Conservation (phyloP, 2,797 vertebrate species). For the Acrossocheilus fasciatus region DNA sequence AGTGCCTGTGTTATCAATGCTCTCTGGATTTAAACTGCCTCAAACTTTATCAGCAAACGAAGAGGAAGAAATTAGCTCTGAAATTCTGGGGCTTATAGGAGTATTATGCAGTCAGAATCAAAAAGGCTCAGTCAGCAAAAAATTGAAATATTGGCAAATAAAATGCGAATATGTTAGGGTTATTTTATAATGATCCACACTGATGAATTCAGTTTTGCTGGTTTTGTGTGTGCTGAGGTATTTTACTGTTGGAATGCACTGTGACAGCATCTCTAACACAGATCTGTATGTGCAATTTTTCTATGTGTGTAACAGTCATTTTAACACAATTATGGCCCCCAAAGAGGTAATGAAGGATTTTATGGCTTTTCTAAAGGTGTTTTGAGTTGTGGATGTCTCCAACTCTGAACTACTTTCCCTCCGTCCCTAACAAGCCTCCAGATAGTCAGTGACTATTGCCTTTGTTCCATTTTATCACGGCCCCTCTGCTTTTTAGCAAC, state of each 20-base stretch:
- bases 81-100: constrained; percentile 6
- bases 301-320: neutral
- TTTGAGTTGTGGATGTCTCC: constrained; percentile 26
- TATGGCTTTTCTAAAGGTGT: constrained; percentile 24
- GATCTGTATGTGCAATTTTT: constrained; percentile 1
- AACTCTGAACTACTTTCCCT: neutral
- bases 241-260: neutral
- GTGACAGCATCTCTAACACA: neutral
- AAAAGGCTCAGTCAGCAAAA: constrained; percentile 49
- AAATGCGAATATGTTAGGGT: neutral
- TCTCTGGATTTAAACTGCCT: constrained; percentile 39
- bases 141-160: constrained; percentile 11
- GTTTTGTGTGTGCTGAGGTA: neutral
- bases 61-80: constrained; percentile 35
- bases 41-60: constrained; percentile 33
- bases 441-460: constrained; percentile 8
- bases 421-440: neutral
- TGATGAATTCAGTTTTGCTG: neutral
- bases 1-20: constrained; percentile 50
- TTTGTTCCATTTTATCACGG: constrained; percentile 43
- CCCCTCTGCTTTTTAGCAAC: constrained; percentile 43
- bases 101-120: neutral
- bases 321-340: neutral
- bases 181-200: neutral
- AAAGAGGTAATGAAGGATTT: constrained; percentile 29